Evolutionary conservation across 2,797 vertebrate genomes (phyloP).

Genomic region (Diglossa cyanea): DNA sequence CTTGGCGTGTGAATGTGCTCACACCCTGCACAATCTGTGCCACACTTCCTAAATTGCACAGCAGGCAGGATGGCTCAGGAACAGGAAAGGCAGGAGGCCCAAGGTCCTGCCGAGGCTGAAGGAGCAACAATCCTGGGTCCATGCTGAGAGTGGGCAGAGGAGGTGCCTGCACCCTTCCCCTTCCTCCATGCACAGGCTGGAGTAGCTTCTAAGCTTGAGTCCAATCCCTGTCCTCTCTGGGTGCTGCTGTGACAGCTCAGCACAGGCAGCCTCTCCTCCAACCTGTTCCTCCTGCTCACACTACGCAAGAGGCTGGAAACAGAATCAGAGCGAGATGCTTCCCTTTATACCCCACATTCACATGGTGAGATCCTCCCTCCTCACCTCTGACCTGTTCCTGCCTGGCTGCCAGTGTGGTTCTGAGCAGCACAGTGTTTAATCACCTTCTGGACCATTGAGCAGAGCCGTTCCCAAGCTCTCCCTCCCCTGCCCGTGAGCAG

Average conservation of each 20-base stretch:
- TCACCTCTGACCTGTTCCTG: constrained; percentile 10
- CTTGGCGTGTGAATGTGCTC: neutral
- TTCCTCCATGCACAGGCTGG: neutral
- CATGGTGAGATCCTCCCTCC: neutral
- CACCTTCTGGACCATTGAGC: neutral
- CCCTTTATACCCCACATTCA: neutral
- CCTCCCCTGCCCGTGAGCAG: neutral
- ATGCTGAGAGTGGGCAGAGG: neutral
- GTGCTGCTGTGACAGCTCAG: neutral
- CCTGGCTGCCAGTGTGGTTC: neutral
- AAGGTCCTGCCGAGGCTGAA: neutral
- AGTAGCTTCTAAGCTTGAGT: neutral
- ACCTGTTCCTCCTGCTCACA: neutral
- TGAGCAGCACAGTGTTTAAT: neutral
- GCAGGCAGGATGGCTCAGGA: neutral
- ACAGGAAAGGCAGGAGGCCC: neutral
- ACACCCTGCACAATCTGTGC: neutral
- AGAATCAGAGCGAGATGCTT: neutral
- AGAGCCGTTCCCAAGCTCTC: neutral
- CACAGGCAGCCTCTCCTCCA: neutral
- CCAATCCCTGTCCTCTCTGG: neutral
- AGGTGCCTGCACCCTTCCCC: neutral
- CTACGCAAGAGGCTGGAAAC: neutral
- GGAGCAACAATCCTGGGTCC: neutral
- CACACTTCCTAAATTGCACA: neutral